Evolutionary conservation across 30 jellyfish, hydroid and myxozoan species (phyloP).

Genomic region (Turritopsis dohrnii): DNA sequence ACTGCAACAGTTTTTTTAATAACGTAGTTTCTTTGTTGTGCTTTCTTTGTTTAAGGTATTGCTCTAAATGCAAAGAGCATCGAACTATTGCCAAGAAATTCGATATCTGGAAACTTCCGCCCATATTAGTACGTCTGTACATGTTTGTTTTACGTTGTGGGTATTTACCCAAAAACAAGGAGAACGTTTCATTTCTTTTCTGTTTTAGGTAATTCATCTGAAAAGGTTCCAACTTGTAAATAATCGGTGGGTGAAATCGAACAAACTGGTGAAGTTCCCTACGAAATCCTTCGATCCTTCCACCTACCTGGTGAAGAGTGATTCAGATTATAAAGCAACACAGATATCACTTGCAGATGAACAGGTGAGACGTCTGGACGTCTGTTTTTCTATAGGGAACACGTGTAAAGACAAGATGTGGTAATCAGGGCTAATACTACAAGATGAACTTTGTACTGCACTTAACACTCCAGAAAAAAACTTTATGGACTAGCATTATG

Average conservation of each 20-base stretch:
- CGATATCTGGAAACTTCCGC: constrained; percentile 87
- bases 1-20: too few species aligned
- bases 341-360: not conserved
- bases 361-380: not conserved
- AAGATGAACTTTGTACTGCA: too few species aligned
- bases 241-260: constrained; percentile 91
- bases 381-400: too few species aligned
- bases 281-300: constrained; percentile 64
- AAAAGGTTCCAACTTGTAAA: constrained; percentile 78
- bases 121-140: constrained; percentile 56
- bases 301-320: constrained; percentile 48
- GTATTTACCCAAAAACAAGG: too few species aligned
- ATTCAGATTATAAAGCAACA: not conserved
- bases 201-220: constrained; percentile 69
- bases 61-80: constrained; percentile 78
- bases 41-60: constrained; percentile 49
- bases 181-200: not conserved
- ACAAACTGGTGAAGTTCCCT: constrained; percentile 72
- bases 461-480: too few species aligned
- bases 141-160: too few species aligned
- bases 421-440: too few species aligned
- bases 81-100: constrained; percentile 79
- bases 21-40: not conserved
- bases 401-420: too few species aligned
- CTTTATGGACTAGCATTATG: too few species aligned